Percentiles rank a stretch among this genome's conserved stretches.
These are phyloP conservation scores for Cossypha heuglini DNA, from an alignment of 2,797 vertebrate species.

Conservation along the genomic window DNA sequence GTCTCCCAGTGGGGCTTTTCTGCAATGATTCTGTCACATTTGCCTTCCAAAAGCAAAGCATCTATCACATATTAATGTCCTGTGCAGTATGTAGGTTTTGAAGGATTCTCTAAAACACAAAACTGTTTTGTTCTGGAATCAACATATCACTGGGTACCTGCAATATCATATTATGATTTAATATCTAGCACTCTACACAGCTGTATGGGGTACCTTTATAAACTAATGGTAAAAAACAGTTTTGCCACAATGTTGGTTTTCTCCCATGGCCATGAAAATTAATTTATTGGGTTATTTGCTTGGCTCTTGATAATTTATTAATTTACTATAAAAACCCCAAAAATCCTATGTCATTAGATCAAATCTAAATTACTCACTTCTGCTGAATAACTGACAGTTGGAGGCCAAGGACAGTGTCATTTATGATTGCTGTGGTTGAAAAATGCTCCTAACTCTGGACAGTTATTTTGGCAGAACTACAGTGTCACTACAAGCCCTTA, in stretches of 20 bases:
- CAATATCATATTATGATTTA: background rate
- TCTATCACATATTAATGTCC: background rate
- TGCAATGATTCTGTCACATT: background rate
- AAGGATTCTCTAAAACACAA: background rate
- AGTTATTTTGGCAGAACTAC: background rate
- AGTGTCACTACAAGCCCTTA: background rate
- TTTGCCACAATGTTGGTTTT: background rate
- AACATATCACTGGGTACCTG: background rate
- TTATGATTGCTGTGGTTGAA: background rate
- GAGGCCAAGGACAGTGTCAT: rapidly evolving
- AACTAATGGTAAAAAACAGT: background rate
- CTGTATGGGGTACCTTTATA: background rate
- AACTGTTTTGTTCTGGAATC: background rate
- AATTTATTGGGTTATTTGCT: background rate
- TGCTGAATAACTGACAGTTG: background rate
- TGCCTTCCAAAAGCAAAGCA: background rate
- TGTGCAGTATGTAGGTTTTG: background rate
- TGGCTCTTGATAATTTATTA: background rate
- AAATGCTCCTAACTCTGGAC: background rate
- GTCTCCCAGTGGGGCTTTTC: background rate
- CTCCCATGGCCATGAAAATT: background rate
- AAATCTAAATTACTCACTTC: background rate
- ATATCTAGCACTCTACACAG: background rate
- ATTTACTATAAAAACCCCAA: background rate
- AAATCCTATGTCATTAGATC: background rate